Evolutionary conservation across 2,888 invertebrate species (phyloP), one percentile per base, ranked within the genome.

Genomic region (Eucriotettix oculatus): DNA sequence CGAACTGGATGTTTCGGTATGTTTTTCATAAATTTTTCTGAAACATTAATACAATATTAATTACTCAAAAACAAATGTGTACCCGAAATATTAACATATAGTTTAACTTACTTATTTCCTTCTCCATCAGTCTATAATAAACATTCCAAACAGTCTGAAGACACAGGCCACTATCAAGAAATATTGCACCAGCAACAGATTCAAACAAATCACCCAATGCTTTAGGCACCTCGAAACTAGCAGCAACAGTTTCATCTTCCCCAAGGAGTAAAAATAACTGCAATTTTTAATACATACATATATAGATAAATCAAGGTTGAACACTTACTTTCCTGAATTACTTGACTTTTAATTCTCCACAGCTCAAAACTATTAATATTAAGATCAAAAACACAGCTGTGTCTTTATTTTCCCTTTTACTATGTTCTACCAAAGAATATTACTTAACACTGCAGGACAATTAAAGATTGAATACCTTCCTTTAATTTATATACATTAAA

Each of bases 161-260:
- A 69, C 85, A 76, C 68, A 88, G 86, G 41, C 83, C 83, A 67
- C 82, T 81, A 73, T 97, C 97, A 54, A 97, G 73, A 73, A 81
- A 95, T n/a, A 95, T 82, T 0, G 96, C 97, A 1, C 93, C 97
- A 29, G 88, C 84, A 0, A 95, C 69, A 0, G 97, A 87, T 74
- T 99, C 98, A 72, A 96, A 90, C 52, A 98, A 76, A 73, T 98
- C 98, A 12, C 97, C 96, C 42, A 99, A 78, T 0, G 86, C 85
- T 76, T 92, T 87, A 0, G 95, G 95, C 1, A 96, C 93, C 73
- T 96, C 93, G 3, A 95, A 79, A 66, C 89, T 86, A 68, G 87
- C 86, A 0, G 86, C 82, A 53, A 85, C 70, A 58, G 80, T 78
- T 56, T 84, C 83, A 11, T 78, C 75, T 67, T 87, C 86, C 62